Conservation (phyloP, 2,113 vertebrate genomes). For the Saiga tatarica region DNA sequence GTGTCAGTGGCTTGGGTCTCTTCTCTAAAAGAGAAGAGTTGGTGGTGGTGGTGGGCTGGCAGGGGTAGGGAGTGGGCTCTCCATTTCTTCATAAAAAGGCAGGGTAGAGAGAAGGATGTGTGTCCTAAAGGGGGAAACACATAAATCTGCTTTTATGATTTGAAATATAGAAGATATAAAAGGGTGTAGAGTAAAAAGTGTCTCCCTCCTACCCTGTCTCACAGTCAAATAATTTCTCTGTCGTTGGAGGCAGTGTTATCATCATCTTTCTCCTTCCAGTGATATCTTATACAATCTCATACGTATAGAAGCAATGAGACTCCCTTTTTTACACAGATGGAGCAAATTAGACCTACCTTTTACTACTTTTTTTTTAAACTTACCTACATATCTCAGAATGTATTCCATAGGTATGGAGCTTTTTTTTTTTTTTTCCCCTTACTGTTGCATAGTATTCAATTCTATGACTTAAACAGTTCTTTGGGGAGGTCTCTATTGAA, state of each 20-base stretch:
- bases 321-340: not conserved
- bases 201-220: not conserved
- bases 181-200: not conserved
- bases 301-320: not conserved
- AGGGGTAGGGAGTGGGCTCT: not conserved
- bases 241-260: not conserved
- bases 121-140: slow-evolving; percentile 39
- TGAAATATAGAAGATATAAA: not conserved
- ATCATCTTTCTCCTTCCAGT: not conserved
- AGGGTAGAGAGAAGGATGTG: not conserved
- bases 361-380: not conserved
- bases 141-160: not conserved
- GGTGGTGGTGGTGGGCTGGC: not conserved
- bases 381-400: not conserved
- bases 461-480: not conserved
- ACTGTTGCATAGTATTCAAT: not conserved
- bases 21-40: not conserved
- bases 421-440: fast-evolving
- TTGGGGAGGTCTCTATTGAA: not conserved
- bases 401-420: not conserved
- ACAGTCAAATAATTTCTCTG: not conserved
- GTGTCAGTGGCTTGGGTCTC: not conserved
- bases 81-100: not conserved
- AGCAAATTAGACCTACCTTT: not conserved
- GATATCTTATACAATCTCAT: not conserved